These are phyloP conservation scores for Amphipoea oculea DNA, from an alignment of 2,888 invertebrate genomes.

Conservation along the genomic window DNA sequence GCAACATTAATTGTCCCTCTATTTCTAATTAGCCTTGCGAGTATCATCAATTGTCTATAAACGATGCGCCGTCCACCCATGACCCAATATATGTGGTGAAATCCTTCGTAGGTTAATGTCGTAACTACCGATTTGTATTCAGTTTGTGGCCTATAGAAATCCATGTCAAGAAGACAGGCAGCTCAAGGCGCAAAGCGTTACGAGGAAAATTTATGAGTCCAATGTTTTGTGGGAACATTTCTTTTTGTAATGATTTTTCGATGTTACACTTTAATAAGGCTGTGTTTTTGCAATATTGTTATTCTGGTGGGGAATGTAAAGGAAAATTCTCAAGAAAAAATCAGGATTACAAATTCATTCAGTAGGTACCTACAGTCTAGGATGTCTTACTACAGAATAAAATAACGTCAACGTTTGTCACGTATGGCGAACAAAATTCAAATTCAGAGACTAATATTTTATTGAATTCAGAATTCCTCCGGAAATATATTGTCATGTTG, in stretches of 20 bases:
- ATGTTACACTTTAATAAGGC: conserved; percentile 37
- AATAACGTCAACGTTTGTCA: background rate
- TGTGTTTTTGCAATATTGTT: conserved; percentile 36
- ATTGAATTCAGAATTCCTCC: conserved; percentile 25
- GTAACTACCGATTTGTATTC: conserved; percentile 88
- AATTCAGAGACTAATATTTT: background rate
- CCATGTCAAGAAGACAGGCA: conserved; percentile 89
- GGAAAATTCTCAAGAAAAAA: background rate
- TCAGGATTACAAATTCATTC: background rate
- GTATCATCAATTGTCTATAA: conserved; percentile 73
- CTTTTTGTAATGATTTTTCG: conserved; percentile 67
- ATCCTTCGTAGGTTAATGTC: conserved; percentile 83
- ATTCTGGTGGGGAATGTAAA: background rate
- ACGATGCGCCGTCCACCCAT: conserved; percentile 82
- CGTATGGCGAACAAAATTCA: conserved; percentile 1
- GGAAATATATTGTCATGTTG: conserved; percentile 9
- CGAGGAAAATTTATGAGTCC: conserved; percentile 85
- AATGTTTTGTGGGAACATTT: conserved; percentile 75
- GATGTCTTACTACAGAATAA: background rate
- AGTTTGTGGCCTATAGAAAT: conserved; percentile 86
- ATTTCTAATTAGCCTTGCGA: conserved; percentile 77
- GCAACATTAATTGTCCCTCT: conserved; percentile 69
- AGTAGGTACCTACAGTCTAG: background rate
- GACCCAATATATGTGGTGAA: conserved; percentile 89
- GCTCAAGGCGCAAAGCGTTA: conserved; percentile 81